Evolutionary conservation across 2,113 vertebrate genomes (phyloP), one percentile per base, ranked within the genome.

Genomic region (Empidonax alnorum): DNA sequence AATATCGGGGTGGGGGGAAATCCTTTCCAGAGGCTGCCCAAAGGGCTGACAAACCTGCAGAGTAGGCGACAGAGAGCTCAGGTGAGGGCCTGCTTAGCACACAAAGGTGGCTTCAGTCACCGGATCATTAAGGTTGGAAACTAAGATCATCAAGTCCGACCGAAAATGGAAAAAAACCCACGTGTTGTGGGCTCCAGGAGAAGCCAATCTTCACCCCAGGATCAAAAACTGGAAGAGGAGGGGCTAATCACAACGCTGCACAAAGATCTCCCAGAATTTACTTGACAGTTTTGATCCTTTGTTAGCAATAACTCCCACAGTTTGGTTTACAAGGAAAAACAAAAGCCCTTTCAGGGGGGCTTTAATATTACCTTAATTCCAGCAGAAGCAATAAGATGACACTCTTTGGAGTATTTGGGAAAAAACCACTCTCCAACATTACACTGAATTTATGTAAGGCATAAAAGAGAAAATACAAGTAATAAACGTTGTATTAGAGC

Each of bases 381-480:
- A 90, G 47, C 2, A 90, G 52, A 86, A 90, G 76, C 68, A 86
- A 1, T n/a, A 52, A 63, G 62, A 77, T 15, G 59, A 68, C 44
- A 52, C 37, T 86, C 52, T 68, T 83, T 19, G 42, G 75, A 92
- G 41, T 39, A 55, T 55, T 52, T 49, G 35, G n/a, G 39, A 16
- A 72, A 84, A 92, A 72, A 74, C 7, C 15, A 10, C 5, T 7
- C 18, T 41, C 55, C 33, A 67, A 78, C 86, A 63, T 91, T 75
- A 86, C 35, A 41, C 4, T 67, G 63, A 87, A 88, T 94, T 93
- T 94, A 90, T 88, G 5, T 44, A 77, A 81, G 86, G 39, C 65
- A 88, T 93, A 92, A 95, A 96, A 83, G 33, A 80, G 68, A 80
- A 93, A 96, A 94, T 31, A 84, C 72, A 81, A 95, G 95, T 67